phyloP scores from a whole-genome alignment of 2,113 vertebrate genomes.

The Coryphaenoides rupestris region DNA sequence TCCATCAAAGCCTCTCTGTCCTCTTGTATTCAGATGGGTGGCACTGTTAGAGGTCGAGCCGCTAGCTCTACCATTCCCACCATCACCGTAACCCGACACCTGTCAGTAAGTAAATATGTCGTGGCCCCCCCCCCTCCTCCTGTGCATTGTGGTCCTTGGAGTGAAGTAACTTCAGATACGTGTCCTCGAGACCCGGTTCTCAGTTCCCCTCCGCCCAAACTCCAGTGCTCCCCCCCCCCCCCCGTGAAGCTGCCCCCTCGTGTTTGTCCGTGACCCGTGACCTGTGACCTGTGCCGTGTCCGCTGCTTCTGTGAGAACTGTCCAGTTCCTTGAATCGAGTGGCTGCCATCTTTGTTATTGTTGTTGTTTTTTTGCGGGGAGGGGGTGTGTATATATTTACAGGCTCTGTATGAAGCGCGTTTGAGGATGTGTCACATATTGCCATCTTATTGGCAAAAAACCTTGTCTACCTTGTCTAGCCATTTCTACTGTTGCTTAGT shows the following conservation, averaged over 20 bases:
- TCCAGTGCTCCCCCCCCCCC: slow-evolving; percentile 34
- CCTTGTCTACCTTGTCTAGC: too few relatives aligned
- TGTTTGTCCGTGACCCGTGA: background rate
- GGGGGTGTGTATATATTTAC: too few relatives aligned
- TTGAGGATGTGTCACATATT: too few relatives aligned
- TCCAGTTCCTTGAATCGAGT: slow-evolving; percentile 39
- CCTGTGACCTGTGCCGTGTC: slow-evolving; percentile 29
- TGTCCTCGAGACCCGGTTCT: slow-evolving; percentile 37
- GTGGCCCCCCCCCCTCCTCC: slow-evolving; percentile 20
- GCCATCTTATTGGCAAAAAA: too few relatives aligned
- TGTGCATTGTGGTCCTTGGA: slow-evolving; percentile 36
- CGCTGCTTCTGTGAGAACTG: slow-evolving; percentile 41
- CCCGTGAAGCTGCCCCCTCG: slow-evolving; percentile 39
- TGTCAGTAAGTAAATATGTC: slow-evolving; percentile 70
- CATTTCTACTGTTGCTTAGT: too few relatives aligned
- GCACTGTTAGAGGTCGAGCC: slow-evolving; percentile 64
- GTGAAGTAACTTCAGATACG: slow-evolving; percentile 27
- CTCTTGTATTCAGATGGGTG: slow-evolving; percentile 76
- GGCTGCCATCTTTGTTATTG: background rate
- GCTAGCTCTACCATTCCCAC: slow-evolving; percentile 72
- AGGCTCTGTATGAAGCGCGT: too few relatives aligned
- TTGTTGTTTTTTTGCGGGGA: background rate
- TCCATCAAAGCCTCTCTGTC: slow-evolving; percentile 67
- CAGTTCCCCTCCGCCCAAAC: slow-evolving; percentile 39
- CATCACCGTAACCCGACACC: slow-evolving; percentile 73